Base-by-base conservation (phyloP, 2,797 vertebrate species). In the Tapera naevia region DNA sequence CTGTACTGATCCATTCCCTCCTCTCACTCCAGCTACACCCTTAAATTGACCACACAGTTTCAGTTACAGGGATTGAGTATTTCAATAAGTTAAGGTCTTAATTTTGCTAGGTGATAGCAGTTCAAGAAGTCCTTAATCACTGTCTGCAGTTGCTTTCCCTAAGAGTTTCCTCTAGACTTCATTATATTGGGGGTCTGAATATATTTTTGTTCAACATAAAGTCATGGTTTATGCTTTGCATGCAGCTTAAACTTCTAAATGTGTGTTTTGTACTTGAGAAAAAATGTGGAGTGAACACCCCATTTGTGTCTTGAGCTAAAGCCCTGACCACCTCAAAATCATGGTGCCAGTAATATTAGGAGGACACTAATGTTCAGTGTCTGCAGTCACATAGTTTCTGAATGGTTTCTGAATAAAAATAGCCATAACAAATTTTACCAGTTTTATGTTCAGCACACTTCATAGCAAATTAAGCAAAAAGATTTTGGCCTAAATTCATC, bases 21-120 rank as follows among this genome's bases (percentile, higher is more conserved):
- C 50, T 80, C 54, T 94, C 58, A 21, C 41, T 92, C 78, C 41
- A 30, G 22, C 25, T 87, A 43, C 46, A 48, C 32, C 57, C 57
- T 33, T 87, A 45, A 86, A 41, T 45, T 86, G 74, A 89, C 71
- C 65, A 87, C 71, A 89, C 88, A 93, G 95, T 95, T 94, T 95
- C 93, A 93, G 88, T 93, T 96, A 86, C 56, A 54, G 54, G 48
- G 64, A 61, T 28, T 56, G 28, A 74, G 17, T 58, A 56, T 56
- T 41, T 58, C 13, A 11, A 2, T 37, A 64, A 82, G 17, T 78
- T 57, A 46, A 72, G 25, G 19, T 64, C 45, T 67, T 35, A 53
- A 79, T 61, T 57, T 23, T 65, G 21, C 57, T 71, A 86, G 43
- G 45, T 62, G 4, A 60, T 8, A 72, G 33, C 1, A 3, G 19